A percentile compares a stretch with the other conserved stretches of the same genome.
Conservation (phyloP, 2,888 invertebrate species). For the Tipula unca region DNA sequence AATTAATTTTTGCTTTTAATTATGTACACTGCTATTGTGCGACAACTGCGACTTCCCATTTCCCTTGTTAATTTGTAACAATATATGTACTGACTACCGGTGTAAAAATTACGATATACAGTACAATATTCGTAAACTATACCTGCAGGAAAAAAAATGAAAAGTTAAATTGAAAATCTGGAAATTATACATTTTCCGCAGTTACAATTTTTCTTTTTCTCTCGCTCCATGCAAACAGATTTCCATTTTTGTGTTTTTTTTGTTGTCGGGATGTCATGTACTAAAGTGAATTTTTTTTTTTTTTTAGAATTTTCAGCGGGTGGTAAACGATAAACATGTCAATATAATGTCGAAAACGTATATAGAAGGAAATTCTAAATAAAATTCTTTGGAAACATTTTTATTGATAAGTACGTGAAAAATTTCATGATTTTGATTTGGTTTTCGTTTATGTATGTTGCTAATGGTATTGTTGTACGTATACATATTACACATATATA, state of each 20-base stretch:
- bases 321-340: constrained; percentile 8
- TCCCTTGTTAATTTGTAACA: neutral
- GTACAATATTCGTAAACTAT: neutral
- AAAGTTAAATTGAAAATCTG: neutral
- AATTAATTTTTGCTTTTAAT: neutral
- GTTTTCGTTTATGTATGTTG: neutral
- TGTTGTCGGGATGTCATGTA: neutral
- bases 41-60: neutral
- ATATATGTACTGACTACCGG: neutral
- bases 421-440: constrained; percentile 14
- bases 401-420: constrained; percentile 14
- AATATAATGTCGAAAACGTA: neutral
- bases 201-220: neutral
- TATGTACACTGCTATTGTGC: neutral
- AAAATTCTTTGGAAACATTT: neutral
- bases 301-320: neutral
- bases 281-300: neutral
- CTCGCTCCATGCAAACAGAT: neutral
- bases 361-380: neutral
- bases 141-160: neutral
- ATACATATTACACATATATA: too few species aligned
- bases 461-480: neutral
- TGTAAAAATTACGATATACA: neutral
- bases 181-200: neutral
- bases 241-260: neutral